Evolutionary conservation across 2,797 vertebrate genomes (phyloP), one percentile per base, ranked within the genome.

Genomic region (Fringilla coelebs): DNA sequence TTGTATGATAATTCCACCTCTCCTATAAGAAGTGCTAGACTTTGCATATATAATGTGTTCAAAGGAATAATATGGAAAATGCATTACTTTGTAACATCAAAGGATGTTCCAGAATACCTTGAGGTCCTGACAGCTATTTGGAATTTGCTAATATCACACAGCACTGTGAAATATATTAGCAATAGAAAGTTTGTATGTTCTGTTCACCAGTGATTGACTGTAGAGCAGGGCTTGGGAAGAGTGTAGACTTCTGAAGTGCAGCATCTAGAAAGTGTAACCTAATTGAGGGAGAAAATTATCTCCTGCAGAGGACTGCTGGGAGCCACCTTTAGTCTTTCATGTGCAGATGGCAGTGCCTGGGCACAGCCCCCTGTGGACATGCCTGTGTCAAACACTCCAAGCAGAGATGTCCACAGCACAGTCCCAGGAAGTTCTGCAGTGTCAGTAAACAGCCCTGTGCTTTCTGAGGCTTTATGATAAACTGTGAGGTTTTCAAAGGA

Each of bases 41-140:
- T 97, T 96, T 96, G 92, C 95, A 97, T 97, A 96, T 94, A 96
- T 96, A 97, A 97, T 92, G 26, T 31, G 41, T 95, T 97, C 91
- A 94, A 93, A 93, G 89, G 80, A 95, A 93, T 93, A 94, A 95
- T 94, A 91, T 92, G 86, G 90, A 93, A 93, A 94, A 95, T 40
- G 63, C 61, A 89, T 96, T 96, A 79, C 77, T 96, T 95, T 61
- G 62, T 85, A 95, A 85, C 89, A 96, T 95, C 93, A 97, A 97
- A 97, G 89, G 96, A 97, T 89, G 83, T 85, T 97, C 89, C 88
- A 67, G 95, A 96, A 95, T 97, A 96, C 89, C 92, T 97, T 63
- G 62, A 94, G 91, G 89, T 93, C 93, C 88, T 95, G 92, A 94
- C 89, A 96, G 89, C 74, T 85, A 86, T 94, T 93, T 90, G 83